phyloP scores from a whole-genome alignment of 2,888 invertebrate genomes.

The Hipparchia sbordonii region DNA sequence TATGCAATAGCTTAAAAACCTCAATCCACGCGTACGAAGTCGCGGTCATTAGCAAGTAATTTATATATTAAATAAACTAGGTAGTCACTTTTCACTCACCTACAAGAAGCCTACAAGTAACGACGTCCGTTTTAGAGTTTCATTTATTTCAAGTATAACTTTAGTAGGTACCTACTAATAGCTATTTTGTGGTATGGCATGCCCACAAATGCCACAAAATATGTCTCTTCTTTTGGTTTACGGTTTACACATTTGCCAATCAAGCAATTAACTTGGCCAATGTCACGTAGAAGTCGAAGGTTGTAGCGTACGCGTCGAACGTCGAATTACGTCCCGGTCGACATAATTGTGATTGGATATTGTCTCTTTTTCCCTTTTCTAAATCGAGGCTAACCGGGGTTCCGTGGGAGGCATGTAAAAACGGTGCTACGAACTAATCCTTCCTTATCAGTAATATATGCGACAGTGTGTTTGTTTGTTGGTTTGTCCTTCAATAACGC shows the following conservation, averaged over 20 bases:
- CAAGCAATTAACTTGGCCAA: slow-evolving; percentile 10
- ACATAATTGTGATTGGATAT: slow-evolving; percentile 78
- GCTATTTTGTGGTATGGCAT: no score
- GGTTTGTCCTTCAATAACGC: neutral
- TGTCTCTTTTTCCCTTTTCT: slow-evolving; percentile 62
- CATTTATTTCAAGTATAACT: no score
- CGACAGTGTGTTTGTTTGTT: neutral
- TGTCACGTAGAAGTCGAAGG: slow-evolving; percentile 5
- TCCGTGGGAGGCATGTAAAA: slow-evolving; percentile 11
- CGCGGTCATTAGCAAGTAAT: no score
- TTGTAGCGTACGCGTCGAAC: slow-evolving; percentile 39
- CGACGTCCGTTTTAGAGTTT: no score
- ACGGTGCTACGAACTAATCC: neutral
- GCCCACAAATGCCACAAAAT: no score
- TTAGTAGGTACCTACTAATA: no score
- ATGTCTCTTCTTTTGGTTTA: no score
- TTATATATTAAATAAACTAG: no score
- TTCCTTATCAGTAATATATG: neutral
- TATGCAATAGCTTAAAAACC: no score
- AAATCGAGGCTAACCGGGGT: slow-evolving; percentile 43
- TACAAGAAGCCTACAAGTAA: no score
- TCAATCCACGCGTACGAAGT: no score
- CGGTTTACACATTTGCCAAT: neutral
- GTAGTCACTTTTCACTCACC: no score
- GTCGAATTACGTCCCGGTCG: slow-evolving; percentile 58